phyloP scores from a whole-genome alignment of 2,888 invertebrate species.

The Smittia sp. region DNA sequence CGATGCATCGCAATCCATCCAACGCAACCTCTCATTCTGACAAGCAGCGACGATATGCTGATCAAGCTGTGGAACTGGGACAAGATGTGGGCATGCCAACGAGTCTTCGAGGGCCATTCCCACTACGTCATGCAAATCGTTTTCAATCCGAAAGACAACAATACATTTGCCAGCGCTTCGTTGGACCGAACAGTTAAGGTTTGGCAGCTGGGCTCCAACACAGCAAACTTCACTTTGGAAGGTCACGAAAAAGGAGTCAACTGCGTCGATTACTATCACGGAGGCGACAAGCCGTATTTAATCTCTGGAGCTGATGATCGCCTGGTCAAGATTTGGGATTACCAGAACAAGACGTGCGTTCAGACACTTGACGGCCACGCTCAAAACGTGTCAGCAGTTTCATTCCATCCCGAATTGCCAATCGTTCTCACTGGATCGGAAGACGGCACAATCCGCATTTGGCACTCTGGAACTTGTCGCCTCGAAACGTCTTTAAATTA shows the following conservation, averaged over 20 bases:
- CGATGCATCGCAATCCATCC: constrained; percentile 96
- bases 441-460: constrained; percentile 94
- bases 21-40: constrained; percentile 93
- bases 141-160: constrained; percentile 99
- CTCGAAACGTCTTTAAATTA: constrained; percentile 96
- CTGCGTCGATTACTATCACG: constrained; percentile 98
- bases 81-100: constrained; percentile 95
- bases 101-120: constrained; percentile 98
- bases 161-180: constrained; percentile 99
- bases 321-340: constrained; percentile 98
- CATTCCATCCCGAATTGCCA: constrained; percentile 97
- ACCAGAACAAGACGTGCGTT: constrained; percentile 98
- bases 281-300: constrained; percentile 97
- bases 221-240: constrained; percentile 96
- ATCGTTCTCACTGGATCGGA: constrained; percentile 96
- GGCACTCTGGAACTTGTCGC: constrained; percentile 98
- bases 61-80: constrained; percentile 99
- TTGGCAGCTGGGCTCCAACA: constrained; percentile 97
- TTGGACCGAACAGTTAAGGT: constrained; percentile 96
- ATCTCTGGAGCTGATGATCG: constrained; percentile 99
- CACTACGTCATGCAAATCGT: constrained; percentile 99
- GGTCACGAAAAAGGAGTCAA: constrained; percentile 99
- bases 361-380: constrained; percentile 97
- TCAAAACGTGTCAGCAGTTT: constrained; percentile 92
- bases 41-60: constrained; percentile 96